Evolutionary conservation across 2,888 invertebrate genomes (phyloP).

Genomic region (Eilema sororculum): DNA sequence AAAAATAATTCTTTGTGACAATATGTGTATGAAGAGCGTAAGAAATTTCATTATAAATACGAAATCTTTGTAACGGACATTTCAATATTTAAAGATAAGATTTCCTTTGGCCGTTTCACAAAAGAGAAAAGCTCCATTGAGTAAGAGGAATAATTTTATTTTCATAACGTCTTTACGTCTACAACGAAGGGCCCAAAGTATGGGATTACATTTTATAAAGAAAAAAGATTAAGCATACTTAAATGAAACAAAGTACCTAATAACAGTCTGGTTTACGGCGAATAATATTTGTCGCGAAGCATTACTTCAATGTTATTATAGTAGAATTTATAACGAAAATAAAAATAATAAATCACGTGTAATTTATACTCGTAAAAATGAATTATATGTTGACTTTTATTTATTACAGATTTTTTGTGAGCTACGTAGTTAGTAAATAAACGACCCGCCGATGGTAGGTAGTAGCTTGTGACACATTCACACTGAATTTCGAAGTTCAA

Average conservation of each 20-base stretch:
- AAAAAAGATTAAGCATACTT: conserved; percentile 21
- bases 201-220: conserved; percentile 24
- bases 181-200: conserved; percentile 14
- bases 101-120: conserved; percentile 53
- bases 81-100: conserved; percentile 72
- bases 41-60: conserved; percentile 52
- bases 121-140: conserved; percentile 48
- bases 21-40: conserved; percentile 3
- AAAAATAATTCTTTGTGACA: neutral
- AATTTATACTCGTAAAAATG: neutral
- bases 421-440: too few species aligned
- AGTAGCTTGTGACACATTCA: too few species aligned
- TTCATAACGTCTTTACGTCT: conserved; percentile 57
- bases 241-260: conserved; percentile 22
- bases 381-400: neutral
- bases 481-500: too few species aligned
- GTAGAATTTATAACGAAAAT: neutral
- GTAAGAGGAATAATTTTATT: conserved; percentile 58
- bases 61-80: conserved; percentile 52
- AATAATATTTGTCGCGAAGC: conserved; percentile 6
- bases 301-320: conserved; percentile 2
- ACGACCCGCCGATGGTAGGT: too few species aligned
- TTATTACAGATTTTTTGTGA: neutral
- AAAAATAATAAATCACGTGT: neutral
- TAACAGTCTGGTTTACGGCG: conserved; percentile 16